Evolutionary conservation across 1,140 invertebrate genomes (phyloP).

Genomic region (Monomorium pharaonis): DNA sequence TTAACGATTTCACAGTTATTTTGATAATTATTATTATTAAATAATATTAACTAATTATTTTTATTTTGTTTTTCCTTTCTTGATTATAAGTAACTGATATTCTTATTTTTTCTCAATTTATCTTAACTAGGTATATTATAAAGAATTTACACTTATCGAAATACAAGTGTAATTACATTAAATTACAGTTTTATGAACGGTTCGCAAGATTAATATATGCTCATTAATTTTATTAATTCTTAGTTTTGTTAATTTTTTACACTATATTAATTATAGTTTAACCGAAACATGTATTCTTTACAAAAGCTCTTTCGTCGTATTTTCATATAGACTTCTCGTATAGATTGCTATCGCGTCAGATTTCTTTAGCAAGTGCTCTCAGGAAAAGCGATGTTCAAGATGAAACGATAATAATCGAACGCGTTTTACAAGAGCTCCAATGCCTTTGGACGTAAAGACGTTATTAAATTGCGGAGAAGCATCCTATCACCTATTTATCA

Average conservation of each 20-base stretch:
- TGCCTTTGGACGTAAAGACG: not conserved
- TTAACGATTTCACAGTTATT: too few relatives aligned
- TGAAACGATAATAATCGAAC: slow-evolving; percentile 38
- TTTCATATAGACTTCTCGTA: slow-evolving; percentile 10
- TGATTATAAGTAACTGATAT: not conserved
- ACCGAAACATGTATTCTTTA: not conserved
- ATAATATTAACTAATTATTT: not conserved
- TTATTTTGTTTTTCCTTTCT: not conserved
- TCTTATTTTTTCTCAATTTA: not conserved
- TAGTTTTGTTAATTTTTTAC: not conserved
- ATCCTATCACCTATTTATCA: slow-evolving; percentile 28
- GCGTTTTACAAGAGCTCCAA: not conserved
- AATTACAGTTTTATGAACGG: not conserved
- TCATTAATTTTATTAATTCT: not conserved
- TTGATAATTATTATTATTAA: too few relatives aligned
- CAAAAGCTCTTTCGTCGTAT: not conserved
- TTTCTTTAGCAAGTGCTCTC: slow-evolving; percentile 18
- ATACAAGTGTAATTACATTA: not conserved
- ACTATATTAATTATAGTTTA: not conserved
- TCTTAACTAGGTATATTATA: not conserved
- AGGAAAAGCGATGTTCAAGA: slow-evolving; percentile 3
- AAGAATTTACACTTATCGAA: not conserved
- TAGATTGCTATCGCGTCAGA: slow-evolving; percentile 23
- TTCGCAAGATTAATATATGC: slow-evolving; percentile 13
- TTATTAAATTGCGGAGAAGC: slow-evolving; percentile 1